Evolutionary conservation across 2,797 vertebrate genomes (phyloP).

Genomic region (Phaenicophaeus curvirostris): DNA sequence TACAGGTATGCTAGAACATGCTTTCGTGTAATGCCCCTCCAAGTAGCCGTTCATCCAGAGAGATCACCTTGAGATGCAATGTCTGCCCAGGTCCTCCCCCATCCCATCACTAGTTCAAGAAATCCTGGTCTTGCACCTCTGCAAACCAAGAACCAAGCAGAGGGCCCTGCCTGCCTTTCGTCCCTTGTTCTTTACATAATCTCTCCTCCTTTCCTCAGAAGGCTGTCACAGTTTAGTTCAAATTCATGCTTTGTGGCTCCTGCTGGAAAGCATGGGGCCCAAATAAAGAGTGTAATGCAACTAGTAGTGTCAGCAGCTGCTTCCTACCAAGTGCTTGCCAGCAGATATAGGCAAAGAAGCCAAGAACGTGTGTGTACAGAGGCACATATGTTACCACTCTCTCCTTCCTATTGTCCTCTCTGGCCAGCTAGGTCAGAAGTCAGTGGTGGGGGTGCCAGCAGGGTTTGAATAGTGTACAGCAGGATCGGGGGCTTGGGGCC

Average conservation of each 20-base stretch:
- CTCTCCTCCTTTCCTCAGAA: not conserved
- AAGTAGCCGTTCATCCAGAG: not conserved
- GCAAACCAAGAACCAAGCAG: not conserved
- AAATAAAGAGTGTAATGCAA: constrained; percentile 27
- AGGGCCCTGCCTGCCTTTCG: not conserved
- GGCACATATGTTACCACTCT: constrained; percentile 32
- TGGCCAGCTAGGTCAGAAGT: constrained; percentile 43
- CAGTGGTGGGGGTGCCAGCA: not conserved
- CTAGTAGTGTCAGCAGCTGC: constrained; percentile 33
- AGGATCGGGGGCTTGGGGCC: not conserved
- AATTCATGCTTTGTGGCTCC: not conserved
- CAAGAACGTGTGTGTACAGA: constrained; percentile 6
- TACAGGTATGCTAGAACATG: not conserved
- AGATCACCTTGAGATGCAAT: not conserved
- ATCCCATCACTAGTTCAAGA: not conserved
- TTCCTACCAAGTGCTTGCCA: not conserved
- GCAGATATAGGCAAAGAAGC: not conserved
- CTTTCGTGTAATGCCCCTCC: not conserved
- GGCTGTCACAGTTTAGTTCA: not conserved
- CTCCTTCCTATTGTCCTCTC: constrained; percentile 5
- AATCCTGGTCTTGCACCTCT: not conserved
- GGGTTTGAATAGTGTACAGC: not conserved
- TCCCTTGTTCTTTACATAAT: not conserved
- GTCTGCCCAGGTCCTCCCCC: not conserved
- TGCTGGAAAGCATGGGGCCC: constrained; percentile 16